These are phyloP conservation scores for Pelecanus crispus DNA, from an alignment of 2,113 vertebrate genomes.

Conservation along the genomic window DNA sequence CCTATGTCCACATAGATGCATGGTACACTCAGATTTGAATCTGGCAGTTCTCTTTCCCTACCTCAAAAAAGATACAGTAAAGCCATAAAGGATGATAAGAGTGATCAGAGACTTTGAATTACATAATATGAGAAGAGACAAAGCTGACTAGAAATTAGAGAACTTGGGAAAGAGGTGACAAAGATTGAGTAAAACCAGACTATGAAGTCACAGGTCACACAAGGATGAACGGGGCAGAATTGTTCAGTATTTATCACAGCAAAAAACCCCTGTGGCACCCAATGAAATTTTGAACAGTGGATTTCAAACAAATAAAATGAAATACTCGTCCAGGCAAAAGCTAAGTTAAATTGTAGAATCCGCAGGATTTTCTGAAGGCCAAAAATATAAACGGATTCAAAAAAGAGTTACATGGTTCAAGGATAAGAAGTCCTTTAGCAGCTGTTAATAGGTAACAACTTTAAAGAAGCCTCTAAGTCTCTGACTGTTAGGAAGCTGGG, in stretches of 20 bases:
- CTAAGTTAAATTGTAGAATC: neutral
- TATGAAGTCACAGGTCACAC: neutral
- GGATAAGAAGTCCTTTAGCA: neutral
- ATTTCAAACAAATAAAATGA: neutral
- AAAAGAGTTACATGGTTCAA: neutral
- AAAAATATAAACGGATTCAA: neutral
- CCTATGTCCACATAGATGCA: neutral
- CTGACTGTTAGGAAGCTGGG: neutral
- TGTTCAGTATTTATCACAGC: neutral
- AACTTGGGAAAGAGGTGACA: neutral
- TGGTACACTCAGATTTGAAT: neutral
- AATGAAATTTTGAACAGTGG: neutral
- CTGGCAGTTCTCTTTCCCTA: neutral
- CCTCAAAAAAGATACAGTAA: neutral
- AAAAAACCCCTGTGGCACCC: neutral
- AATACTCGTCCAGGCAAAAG: neutral
- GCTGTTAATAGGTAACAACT: neutral
- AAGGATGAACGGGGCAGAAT: neutral
- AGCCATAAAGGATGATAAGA: neutral
- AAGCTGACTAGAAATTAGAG: neutral
- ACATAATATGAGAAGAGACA: neutral
- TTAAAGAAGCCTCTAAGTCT: neutral
- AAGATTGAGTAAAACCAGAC: neutral
- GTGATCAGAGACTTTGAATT: neutral
- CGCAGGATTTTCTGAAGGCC: neutral